Evolutionary conservation across 2,113 vertebrate genomes (phyloP).

Genomic region (Numenius arquata): DNA sequence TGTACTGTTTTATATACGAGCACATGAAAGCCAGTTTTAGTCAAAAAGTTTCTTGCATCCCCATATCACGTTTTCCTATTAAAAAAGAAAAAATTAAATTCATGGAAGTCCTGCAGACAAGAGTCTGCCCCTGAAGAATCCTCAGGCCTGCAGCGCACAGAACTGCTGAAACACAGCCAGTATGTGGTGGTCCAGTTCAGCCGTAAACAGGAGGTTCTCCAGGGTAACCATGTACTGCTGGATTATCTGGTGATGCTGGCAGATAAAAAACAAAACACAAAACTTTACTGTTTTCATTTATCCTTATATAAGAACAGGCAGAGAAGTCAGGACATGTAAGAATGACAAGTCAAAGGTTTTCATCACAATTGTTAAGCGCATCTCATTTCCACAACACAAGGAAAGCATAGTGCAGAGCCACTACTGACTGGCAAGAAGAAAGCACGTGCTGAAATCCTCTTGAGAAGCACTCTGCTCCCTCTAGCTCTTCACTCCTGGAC

Average conservation of each 20-base stretch:
- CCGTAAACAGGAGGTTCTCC: constrained; percentile 97
- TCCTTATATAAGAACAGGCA: not conserved
- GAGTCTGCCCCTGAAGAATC: not conserved
- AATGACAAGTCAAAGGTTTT: not conserved
- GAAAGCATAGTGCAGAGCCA: not conserved
- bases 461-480: not conserved
- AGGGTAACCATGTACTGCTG: constrained; percentile 98
- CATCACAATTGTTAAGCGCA: not conserved
- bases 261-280: not conserved
- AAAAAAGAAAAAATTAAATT: not conserved
- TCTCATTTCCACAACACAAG: not conserved
- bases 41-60: constrained; percentile 53
- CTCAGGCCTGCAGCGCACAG: constrained; percentile 93
- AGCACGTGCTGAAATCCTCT: not conserved
- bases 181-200: constrained; percentile 96
- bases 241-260: constrained; percentile 94
- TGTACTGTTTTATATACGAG: constrained; percentile 31
- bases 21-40: constrained; percentile 49
- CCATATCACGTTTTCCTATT: constrained; percentile 16
- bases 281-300: not conserved
- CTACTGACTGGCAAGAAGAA: not conserved
- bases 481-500: accelerated
- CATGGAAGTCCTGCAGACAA: constrained; percentile 37
- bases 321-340: not conserved
- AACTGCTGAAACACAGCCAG: constrained; percentile 97